A percentile compares a stretch with the other conserved stretches of the same genome.
These are phyloP conservation scores for Tringa solitaria DNA, from an alignment of 2,113 vertebrate species.

Conservation along the genomic window DNA sequence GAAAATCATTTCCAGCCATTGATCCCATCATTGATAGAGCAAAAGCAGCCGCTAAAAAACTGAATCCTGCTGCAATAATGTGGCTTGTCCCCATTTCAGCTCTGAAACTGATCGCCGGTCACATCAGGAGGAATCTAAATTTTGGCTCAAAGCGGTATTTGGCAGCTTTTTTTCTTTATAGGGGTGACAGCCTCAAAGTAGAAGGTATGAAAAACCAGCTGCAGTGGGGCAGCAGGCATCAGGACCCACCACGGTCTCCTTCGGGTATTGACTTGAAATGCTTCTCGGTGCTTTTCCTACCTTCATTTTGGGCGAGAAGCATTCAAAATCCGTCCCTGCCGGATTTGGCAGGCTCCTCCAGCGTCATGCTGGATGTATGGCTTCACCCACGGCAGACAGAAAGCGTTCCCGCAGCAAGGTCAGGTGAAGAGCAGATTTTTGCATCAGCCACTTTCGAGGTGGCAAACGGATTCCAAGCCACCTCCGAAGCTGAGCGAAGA, in stretches of 20 bases:
- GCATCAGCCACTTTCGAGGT: not conserved
- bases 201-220: not conserved
- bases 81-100: not conserved
- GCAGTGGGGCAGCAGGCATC: fast-evolving
- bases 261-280: fast-evolving
- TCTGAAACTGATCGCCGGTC: fast-evolving
- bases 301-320: not conserved
- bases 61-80: fast-evolving
- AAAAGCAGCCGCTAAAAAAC: not conserved
- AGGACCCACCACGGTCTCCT: not conserved
- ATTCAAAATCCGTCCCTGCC: not conserved
- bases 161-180: not conserved
- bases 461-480: not conserved
- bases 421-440: not conserved
- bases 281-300: not conserved
- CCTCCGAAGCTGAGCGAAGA: not conserved
- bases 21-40: not conserved
- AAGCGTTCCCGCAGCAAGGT: fast-evolving
- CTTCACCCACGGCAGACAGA: not conserved
- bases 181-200: not conserved
- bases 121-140: not conserved
- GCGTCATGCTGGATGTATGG: not conserved
- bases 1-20: not conserved
- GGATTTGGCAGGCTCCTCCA: not conserved
- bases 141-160: not conserved